These are phyloP conservation scores for Microchrysa polita DNA, from an alignment of 2,888 invertebrate genomes.

Conservation along the genomic window DNA sequence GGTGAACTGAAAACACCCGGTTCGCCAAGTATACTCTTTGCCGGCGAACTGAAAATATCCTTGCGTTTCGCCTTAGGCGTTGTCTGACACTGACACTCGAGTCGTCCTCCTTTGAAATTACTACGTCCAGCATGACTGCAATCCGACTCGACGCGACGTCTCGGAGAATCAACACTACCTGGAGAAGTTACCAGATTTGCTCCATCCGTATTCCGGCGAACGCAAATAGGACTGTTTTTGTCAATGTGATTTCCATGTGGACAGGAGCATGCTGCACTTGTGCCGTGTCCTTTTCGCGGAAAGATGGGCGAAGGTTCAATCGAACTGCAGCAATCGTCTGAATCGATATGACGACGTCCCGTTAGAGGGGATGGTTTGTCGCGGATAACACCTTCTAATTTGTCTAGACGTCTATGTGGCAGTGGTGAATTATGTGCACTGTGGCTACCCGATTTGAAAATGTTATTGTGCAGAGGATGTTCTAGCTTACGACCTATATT, in stretches of 20 bases:
- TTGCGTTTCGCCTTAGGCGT: slow-evolving; percentile 45
- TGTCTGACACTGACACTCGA: slow-evolving; percentile 12
- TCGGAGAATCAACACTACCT: slow-evolving; percentile 45
- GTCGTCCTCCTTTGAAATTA: slow-evolving; percentile 19
- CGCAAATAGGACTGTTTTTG: slow-evolving; percentile 13
- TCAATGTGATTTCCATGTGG: slow-evolving; percentile 43
- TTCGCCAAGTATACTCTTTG: slow-evolving; percentile 56
- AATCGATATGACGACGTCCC: slow-evolving; percentile 43
- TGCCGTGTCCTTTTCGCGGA: slow-evolving; percentile 37
- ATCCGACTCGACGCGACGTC: slow-evolving; percentile 51
- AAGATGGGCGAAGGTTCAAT: slow-evolving; percentile 49
- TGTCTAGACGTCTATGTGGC: slow-evolving; percentile 52
- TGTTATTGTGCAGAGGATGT: slow-evolving; percentile 46
- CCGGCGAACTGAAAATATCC: slow-evolving; percentile 48
- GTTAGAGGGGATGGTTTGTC: slow-evolving; percentile 51
- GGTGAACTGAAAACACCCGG: slow-evolving; percentile 57
- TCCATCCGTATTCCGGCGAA: slow-evolving; percentile 48
- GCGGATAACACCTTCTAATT: slow-evolving; percentile 52
- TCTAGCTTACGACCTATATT: slow-evolving; percentile 50
- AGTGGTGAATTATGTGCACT: slow-evolving; percentile 52
- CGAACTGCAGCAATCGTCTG: slow-evolving; percentile 50
- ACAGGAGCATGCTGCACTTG: slow-evolving; percentile 40
- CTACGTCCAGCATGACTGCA: slow-evolving; percentile 38
- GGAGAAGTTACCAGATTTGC: slow-evolving; percentile 44
- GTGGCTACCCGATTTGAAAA: slow-evolving; percentile 52